phyloP scores from a whole-genome alignment of 2,797 vertebrate genomes.

The Spinibarbus caldwelli region DNA sequence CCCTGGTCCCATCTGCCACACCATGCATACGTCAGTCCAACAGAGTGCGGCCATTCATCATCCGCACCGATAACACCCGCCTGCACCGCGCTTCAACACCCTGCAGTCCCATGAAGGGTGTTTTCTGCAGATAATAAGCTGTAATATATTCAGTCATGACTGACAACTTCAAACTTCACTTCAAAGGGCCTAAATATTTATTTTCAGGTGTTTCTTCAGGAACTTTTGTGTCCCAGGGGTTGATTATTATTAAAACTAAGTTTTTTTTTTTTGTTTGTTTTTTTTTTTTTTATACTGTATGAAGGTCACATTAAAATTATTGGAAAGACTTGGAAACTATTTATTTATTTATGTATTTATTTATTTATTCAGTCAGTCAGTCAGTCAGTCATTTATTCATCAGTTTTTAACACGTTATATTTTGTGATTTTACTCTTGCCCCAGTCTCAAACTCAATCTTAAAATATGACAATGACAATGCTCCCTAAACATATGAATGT shows the following conservation, averaged over 20 bases:
- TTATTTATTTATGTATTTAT: too few species aligned
- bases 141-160: conserved; percentile 16
- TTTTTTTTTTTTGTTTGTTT: too few species aligned
- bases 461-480: not conserved
- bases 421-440: not conserved
- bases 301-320: too few species aligned
- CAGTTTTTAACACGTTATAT: not conserved
- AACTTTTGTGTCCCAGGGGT: not conserved
- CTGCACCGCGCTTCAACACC: conserved; percentile 7
- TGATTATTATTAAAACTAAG: not conserved
- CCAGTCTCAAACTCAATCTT: not conserved
- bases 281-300: too few species aligned
- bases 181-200: not conserved
- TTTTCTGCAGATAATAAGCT: not conserved
- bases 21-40: conserved; percentile 16
- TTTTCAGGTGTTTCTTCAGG: not conserved
- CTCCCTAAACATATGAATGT: too few species aligned
- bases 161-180: conserved; percentile 8
- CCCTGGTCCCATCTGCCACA: conserved; percentile 52
- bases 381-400: too few species aligned
- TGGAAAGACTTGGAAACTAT: too few species aligned
- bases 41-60: conserved; percentile 52
- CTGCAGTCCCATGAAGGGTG: not conserved
- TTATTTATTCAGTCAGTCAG: too few species aligned
- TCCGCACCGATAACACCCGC: conserved; percentile 4